Conservation (phyloP, 1,140 invertebrate species). For the Hypothenemus hampei region DNA sequence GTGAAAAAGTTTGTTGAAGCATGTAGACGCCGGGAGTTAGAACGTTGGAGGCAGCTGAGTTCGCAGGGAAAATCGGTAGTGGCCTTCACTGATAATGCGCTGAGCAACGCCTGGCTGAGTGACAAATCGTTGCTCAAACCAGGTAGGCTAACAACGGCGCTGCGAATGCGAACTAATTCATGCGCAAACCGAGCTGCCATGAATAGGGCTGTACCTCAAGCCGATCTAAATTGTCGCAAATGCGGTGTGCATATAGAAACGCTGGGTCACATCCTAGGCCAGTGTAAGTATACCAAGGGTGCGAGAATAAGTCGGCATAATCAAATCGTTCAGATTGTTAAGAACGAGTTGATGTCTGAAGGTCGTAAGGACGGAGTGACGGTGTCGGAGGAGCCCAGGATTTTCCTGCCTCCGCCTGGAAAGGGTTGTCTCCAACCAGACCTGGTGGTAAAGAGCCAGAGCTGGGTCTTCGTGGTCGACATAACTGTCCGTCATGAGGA, state of each 20-base stretch:
- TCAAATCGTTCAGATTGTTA: constrained; percentile 31
- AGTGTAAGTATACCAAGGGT: constrained; percentile 32
- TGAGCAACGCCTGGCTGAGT: constrained; percentile 26
- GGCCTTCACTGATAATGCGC: constrained; percentile 16
- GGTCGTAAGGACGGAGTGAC: constrained; percentile 16
- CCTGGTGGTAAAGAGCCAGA: constrained; percentile 29
- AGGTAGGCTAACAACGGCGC: constrained; percentile 27
- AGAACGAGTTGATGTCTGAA: constrained; percentile 13
- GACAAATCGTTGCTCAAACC: constrained; percentile 24
- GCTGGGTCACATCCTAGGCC: constrained; percentile 30
- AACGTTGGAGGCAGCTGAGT: constrained; percentile 9
- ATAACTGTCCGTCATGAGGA: constrained; percentile 42
- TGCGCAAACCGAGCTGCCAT: constrained; percentile 23
- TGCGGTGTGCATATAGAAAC: constrained; percentile 29
- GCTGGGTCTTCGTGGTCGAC: constrained; percentile 34
- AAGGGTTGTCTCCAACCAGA: constrained; percentile 31
- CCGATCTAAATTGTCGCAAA: constrained; percentile 14
- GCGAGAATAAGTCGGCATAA: constrained; percentile 32
- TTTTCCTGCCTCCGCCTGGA: neutral
- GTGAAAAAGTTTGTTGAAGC: neutral
- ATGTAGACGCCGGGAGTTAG: constrained; percentile 17
- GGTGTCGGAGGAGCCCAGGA: constrained; percentile 18
- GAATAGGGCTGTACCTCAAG: constrained; percentile 15
- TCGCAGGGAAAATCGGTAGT: constrained; percentile 30
- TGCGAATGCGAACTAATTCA: constrained; percentile 33